Base-by-base conservation (phyloP, 1,140 invertebrate genomes). In the Diorhabda carinulata region DNA sequence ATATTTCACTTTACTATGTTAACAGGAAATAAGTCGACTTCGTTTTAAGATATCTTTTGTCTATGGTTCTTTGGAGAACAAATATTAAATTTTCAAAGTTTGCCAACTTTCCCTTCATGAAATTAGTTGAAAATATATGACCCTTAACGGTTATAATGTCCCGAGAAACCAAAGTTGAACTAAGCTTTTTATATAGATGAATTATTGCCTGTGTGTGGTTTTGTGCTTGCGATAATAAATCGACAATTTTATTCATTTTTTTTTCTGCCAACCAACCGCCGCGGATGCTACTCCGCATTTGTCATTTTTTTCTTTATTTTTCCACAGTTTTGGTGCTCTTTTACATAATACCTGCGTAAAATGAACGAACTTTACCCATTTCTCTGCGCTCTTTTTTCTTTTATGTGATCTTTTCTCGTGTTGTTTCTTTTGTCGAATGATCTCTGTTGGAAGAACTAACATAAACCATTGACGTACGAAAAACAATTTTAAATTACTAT, bases 291-390 rank as follows among this genome's bases (percentile, higher is more conserved):
- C 47, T 52, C 43, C 10, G 62, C 62, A 47, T 52, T 64, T 64
- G 44, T 64, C 62, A 64, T 45, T 64, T 64, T 64, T 43, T 41
- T 61, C 44, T n/a, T 64, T 43, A 45, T 45, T 64, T 64, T 64
- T 47, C 57, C 40, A 52, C 10, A 42, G 64, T 25, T 25, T 65
- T 56, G 45, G 64, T 57, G 57, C 52, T 65, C 43, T 65, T 65
- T 65, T 65, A 52, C 64, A 65, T 65, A 65, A 65, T 65, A 65
- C 64, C 64, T 57, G 52, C 52, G 64, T 65, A 57, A 57, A 56
- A 65, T 43, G 42, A 40, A 61, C 8, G 42, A 61, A 61, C 42
- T 61, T 61, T 40, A 4, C 43, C 8, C 41, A 43, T 62, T 62
- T 62, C n/a, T 52, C 47, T 52, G 47, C 47, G 47, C n/a, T 52